Base-by-base conservation (phyloP, 2,888 invertebrate genomes). In the Dichetophora obliterata region DNA sequence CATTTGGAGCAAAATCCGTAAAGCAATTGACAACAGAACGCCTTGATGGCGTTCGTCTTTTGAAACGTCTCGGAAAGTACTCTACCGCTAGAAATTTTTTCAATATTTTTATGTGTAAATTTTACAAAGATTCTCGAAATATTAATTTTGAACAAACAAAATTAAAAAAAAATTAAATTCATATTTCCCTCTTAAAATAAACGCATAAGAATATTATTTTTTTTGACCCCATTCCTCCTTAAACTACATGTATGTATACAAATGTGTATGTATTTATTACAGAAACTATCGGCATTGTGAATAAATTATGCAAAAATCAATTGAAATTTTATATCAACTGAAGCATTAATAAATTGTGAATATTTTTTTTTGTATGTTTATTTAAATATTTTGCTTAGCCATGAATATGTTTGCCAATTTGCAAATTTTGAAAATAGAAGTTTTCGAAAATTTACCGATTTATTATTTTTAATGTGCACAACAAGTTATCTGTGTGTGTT, bases 271-370 rank as follows among this genome's bases (percentile, higher is more conserved):
- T 24, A 48, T 19, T 16, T 48, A 19, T 34, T 14, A 50, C n/a
- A 43, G 63, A 22, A 63, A 63, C 63, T 54, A 59, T 24, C 22
- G 16, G 2, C 11, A 27, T 19, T 37, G 37, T 43, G 24, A 57
- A 71, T 71, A 57, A 70, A 71, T 71, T 54, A 37, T 71, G 54
- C 37, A 37, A 50, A 59, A 71, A 71, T 57, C 59, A 71, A 71
- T 71, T 71, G 57, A 37, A 71, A 59, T 59, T 59, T 31, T n/a
- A 22, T 65, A 24, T 57, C 9, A 57, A 57, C 22, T 57, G 57
- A 6, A 11, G 43, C 14, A 6, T 43, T 8, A 6, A 8, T 37
- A 4, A 37, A 37, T 19, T 22, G 57, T 22, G 19, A 24, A 24
- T 22, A 22, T 22, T 24, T 11, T 8, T n/a, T n/a, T 14, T 8